Conservation (phyloP, 2,797 vertebrate genomes). For the Botia almorhae region DNA sequence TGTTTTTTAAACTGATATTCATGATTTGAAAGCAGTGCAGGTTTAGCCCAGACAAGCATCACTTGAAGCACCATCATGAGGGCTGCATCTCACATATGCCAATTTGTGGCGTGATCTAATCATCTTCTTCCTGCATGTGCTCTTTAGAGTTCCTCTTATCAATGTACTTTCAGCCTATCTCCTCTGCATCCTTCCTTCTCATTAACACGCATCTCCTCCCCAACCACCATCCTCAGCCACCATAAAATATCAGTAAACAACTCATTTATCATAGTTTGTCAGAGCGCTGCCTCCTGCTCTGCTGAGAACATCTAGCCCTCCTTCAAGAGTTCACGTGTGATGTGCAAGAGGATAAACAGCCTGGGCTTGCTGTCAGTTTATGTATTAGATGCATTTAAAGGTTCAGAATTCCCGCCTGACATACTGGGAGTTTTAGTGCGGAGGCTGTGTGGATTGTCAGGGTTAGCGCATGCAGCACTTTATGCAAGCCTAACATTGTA, state of each 20-base stretch:
- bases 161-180: conserved; percentile 19
- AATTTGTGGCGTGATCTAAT: conserved; percentile 6
- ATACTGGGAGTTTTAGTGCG: background rate
- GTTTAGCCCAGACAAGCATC: background rate
- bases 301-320: conserved; percentile 30
- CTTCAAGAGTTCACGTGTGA: conserved; percentile 31
- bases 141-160: conserved; percentile 21
- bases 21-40: background rate
- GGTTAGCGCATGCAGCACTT: conserved; percentile 9
- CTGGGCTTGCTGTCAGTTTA: background rate
- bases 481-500: conserved; percentile 9
- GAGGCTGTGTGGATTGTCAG: background rate
- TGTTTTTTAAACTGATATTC: background rate
- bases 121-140: background rate
- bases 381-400: conserved; percentile 12
- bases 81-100: background rate
- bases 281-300: conserved; percentile 26
- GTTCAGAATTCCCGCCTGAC: conserved; percentile 11
- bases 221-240: conserved; percentile 28
- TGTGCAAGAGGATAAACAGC: conserved; percentile 15
- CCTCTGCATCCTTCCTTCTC: conserved; percentile 30
- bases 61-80: background rate
- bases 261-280: conserved; percentile 44
- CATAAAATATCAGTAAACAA: conserved; percentile 49
- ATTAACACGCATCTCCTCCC: conserved; percentile 37